Evolutionary conservation across 2,113 vertebrate species (phyloP), one percentile per base, ranked within the genome.

Genomic region (Malurus melanocephalus): DNA sequence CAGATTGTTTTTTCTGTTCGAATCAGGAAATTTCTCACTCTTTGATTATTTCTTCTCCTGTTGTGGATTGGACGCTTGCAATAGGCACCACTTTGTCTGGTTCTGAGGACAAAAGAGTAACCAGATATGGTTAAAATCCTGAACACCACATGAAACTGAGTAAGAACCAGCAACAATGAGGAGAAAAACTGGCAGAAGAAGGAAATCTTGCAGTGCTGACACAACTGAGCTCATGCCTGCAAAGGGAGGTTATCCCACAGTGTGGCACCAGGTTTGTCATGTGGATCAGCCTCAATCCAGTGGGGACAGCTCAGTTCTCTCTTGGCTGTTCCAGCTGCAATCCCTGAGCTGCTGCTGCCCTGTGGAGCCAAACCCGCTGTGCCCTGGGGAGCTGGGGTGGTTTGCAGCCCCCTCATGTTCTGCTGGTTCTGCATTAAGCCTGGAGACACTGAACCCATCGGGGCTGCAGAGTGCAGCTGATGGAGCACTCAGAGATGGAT

Each of bases 21-120:
- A 79, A 62, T 89, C 82, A 84, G 78, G 77, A 95, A 92, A 55
- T 91, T 88, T 93, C 77, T 89, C 83, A 68, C 48, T 66, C 76
- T 83, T 77, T 72, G 88, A 64, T 89, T 80, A 78, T 83, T 93
- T 93, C 57, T 80, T 88, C 62, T 86, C 7, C 55, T 66, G 0
- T 28, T 40, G 46, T 55, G 67, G 61, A 24, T 32, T 72, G 74
- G 71, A n/a, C 69, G 53, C 71, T 79, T 81, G 74, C 46, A 61
- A 6, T 30, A 88, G 93, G 94, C 94, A 90, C 92, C 53, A 1
- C 6, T n/a, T 87, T 84, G 77, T 93, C 83, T 95, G 59, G 51
- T 55, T 86, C 51, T 53, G 84, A 69, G 84, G 62, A 87, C 80
- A 88, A 84, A 85, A 45, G 86, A 27, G 80, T 85, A 93, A 95